Percentiles rank a stretch among this genome's conserved stretches.
These are phyloP conservation scores for Scortum barcoo DNA, from an alignment of 2,113 vertebrate genomes.

Conservation along the genomic window DNA sequence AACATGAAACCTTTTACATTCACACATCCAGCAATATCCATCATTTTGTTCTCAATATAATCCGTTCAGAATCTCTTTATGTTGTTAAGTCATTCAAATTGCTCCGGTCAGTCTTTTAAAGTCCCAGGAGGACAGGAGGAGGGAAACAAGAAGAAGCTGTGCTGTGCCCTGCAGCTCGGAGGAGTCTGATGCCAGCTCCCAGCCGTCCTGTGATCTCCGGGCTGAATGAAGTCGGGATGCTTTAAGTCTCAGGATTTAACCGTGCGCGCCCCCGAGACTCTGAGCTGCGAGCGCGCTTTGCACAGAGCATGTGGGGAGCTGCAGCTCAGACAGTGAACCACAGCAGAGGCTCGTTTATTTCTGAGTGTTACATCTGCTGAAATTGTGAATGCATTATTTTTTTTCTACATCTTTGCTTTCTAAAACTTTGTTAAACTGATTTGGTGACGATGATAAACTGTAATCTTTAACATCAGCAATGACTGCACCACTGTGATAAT, in stretches of 20 bases:
- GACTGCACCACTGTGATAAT: background rate
- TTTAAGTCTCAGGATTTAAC: conserved; percentile 66
- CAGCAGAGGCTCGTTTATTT: background rate
- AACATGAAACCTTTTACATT: background rate
- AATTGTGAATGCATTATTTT: no score
- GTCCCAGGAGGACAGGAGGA: background rate
- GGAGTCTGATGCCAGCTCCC: conserved; percentile 17
- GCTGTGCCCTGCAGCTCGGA: background rate
- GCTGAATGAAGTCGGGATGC: conserved; percentile 70
- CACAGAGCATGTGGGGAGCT: background rate
- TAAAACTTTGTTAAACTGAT: background rate
- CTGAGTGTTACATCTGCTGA: background rate
- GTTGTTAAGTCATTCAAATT: background rate
- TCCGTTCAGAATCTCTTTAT: conserved; percentile 2
- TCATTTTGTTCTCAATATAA: conserved; percentile 18
- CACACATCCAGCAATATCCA: conserved; percentile 32
- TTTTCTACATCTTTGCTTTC: background rate
- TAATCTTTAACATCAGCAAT: background rate
- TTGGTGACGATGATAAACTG: background rate
- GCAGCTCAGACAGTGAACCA: background rate
- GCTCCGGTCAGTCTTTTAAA: background rate
- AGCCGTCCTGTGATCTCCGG: conserved; percentile 52
- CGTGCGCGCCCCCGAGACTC: conserved; percentile 60
- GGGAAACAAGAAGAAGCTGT: background rate
- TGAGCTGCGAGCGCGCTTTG: conserved; percentile 52